Conservation (phyloP, 2,888 invertebrate species). For the Julus scanicus region DNA sequence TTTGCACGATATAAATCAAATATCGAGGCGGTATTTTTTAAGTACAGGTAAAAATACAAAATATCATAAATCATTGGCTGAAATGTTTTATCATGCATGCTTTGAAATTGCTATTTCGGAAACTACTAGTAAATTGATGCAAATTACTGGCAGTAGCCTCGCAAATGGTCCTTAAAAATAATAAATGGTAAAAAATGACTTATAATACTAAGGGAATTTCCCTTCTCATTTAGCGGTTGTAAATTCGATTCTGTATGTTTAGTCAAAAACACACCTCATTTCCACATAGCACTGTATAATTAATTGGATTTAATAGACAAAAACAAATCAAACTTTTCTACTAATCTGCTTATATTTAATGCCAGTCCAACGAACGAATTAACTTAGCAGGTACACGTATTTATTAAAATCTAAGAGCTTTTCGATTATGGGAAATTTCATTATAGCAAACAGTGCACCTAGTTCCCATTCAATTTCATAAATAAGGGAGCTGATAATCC, state of each 20-base stretch:
- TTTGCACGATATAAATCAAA: neutral
- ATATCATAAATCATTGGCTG: neutral
- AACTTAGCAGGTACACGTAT: slow-evolving; percentile 3
- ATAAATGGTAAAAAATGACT: neutral
- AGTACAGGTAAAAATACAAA: neutral
- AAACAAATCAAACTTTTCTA: neutral
- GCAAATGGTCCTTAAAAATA: neutral
- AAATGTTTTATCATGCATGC: too few relatives aligned
- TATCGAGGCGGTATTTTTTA: neutral
- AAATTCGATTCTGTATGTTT: too few relatives aligned
- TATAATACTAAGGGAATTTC: neutral
- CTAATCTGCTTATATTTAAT: slow-evolving; percentile 3
- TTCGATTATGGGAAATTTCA: slow-evolving; percentile 43
- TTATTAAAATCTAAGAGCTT: slow-evolving; percentile 45
- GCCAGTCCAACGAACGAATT: slow-evolving; percentile 11
- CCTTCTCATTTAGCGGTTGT: neutral
- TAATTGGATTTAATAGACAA: neutral
- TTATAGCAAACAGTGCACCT: slow-evolving; percentile 36
- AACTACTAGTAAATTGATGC: neutral
- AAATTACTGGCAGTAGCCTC: neutral
- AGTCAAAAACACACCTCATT: too few relatives aligned
- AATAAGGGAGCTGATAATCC: slow-evolving; percentile 38
- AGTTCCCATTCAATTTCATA: slow-evolving; percentile 45
- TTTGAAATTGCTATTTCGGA: neutral
- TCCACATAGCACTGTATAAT: neutral